These are phyloP conservation scores for Naso thynnoides DNA, from an alignment of 2,797 vertebrate species.

Conservation along the genomic window DNA sequence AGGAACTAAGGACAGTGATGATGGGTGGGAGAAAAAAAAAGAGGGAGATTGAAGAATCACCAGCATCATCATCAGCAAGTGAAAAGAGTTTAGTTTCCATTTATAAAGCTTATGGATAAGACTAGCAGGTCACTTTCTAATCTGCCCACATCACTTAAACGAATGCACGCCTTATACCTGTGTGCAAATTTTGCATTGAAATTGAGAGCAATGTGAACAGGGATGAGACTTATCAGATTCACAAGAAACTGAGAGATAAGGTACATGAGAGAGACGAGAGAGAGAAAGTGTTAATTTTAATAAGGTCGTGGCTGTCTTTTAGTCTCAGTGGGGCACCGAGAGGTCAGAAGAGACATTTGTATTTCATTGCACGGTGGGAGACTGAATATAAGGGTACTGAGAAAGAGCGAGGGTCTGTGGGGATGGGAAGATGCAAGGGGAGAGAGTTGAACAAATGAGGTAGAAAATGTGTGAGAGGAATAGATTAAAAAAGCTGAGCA, in stretches of 20 bases:
- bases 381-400: conserved; percentile 23
- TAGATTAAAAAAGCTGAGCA: conserved; percentile 25
- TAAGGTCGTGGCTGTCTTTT: conserved; percentile 60
- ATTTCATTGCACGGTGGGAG: conserved; percentile 60
- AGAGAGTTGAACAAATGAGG: conserved; percentile 17
- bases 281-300: conserved; percentile 62
- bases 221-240: conserved; percentile 68
- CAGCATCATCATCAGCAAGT: too few species aligned
- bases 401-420: conserved; percentile 38
- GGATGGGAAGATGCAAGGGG: conserved; percentile 24
- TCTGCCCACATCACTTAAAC: conserved; percentile 52
- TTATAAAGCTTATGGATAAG: conserved; percentile 50
- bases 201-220: conserved; percentile 58
- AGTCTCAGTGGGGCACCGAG: conserved; percentile 48
- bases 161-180: conserved; percentile 27
- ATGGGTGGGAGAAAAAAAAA: not conserved
- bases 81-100: conserved; percentile 39
- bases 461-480: conserved; percentile 25
- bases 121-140: conserved; percentile 59
- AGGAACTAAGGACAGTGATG: conserved; percentile 4
- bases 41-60: conserved; percentile 4
- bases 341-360: conserved; percentile 78
- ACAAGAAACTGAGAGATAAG: conserved; percentile 46
- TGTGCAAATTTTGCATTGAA: conserved; percentile 69
- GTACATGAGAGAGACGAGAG: conserved; percentile 5